Evolutionary conservation across 2,797 vertebrate genomes (phyloP).

Genomic region (Falco concolor): DNA sequence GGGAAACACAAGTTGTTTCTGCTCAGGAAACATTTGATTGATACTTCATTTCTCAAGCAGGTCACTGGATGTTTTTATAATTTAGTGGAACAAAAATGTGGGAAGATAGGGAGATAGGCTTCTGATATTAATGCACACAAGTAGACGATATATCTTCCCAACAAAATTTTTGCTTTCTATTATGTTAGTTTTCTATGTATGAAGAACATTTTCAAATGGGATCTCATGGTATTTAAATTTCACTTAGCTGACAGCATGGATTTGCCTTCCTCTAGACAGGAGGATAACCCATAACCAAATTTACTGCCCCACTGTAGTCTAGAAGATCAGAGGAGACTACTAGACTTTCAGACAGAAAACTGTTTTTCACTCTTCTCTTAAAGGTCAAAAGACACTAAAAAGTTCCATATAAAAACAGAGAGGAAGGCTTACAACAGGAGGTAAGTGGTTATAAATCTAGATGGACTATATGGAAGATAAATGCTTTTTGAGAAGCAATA

Average conservation of each 20-base stretch:
- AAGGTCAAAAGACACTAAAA: neutral
- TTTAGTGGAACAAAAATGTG: constrained; percentile 66
- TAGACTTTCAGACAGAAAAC: neutral
- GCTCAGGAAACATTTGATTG: constrained; percentile 79
- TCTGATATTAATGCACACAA: neutral
- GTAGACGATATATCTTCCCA: neutral
- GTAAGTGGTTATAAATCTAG: neutral
- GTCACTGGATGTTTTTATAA: constrained; percentile 58
- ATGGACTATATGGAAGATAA: neutral
- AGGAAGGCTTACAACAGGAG: neutral
- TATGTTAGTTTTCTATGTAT: neutral
- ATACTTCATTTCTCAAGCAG: constrained; percentile 65
- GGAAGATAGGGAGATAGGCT: constrained; percentile 40
- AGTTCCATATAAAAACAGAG: neutral
- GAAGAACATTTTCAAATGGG: neutral
- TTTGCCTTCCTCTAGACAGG: neutral
- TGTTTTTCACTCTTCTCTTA: neutral
- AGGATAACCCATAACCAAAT: neutral
- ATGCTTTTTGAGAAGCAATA: neutral
- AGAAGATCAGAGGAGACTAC: neutral
- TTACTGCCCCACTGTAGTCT: neutral
- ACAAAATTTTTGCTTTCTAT: neutral
- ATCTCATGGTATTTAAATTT: neutral
- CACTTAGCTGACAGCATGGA: neutral
- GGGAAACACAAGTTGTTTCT: constrained; percentile 67